Evolutionary conservation across 2,888 invertebrate species (phyloP).

Genomic region (Drosophila rubida): DNA sequence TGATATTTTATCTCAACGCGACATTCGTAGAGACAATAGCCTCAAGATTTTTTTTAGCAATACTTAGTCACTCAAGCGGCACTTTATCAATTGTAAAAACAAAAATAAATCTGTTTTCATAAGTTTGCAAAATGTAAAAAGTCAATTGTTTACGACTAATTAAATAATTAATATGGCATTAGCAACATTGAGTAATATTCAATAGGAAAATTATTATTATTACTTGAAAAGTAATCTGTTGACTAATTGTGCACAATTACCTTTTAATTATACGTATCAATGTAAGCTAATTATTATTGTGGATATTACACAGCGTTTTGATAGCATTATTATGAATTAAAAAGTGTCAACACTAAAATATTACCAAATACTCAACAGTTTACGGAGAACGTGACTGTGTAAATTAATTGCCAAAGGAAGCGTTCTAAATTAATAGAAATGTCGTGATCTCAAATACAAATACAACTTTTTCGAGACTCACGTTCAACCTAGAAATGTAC

Average conservation of each 20-base stretch:
- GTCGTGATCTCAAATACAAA: not conserved
- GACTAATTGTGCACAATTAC: not conserved
- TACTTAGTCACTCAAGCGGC: not conserved
- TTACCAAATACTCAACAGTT: not conserved
- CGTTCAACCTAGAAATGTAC: conserved; percentile 1
- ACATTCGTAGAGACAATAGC: not conserved
- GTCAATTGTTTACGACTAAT: not conserved
- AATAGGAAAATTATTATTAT: not conserved
- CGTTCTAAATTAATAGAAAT: not conserved
- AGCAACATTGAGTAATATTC: not conserved
- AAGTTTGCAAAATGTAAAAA: too few species aligned
- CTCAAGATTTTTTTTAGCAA: not conserved
- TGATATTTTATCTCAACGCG: conserved; percentile 7
- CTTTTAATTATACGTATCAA: not conserved
- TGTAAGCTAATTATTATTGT: not conserved
- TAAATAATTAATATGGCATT: not conserved
- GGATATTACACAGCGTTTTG: not conserved
- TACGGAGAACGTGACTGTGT: not conserved
- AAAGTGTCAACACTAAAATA: not conserved
- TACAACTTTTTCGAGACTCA: not conserved
- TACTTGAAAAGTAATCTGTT: not conserved
- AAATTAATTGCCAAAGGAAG: not conserved
- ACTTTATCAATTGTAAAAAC: not conserved
- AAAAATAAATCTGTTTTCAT: too few species aligned
- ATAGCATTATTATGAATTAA: not conserved